phyloP scores from a whole-genome alignment of 2,113 vertebrate species.

The Phrynosoma blainvillii region DNA sequence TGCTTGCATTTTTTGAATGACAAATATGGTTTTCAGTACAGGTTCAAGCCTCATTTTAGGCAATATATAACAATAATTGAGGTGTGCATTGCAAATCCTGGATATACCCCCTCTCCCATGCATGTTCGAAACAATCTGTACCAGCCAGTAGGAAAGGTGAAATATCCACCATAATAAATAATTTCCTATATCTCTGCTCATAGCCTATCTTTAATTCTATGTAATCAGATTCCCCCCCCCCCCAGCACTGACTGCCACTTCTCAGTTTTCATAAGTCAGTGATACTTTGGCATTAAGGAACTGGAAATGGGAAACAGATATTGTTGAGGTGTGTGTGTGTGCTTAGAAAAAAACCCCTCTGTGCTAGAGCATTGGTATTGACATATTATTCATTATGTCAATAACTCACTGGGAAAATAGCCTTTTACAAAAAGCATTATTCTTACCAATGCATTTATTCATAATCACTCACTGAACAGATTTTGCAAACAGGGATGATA shows the following conservation, averaged over 20 bases:
- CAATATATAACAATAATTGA: too few relatives aligned
- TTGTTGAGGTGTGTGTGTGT: not conserved
- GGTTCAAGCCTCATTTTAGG: too few relatives aligned
- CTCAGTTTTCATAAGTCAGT: conserved; percentile 27
- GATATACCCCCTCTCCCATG: too few relatives aligned
- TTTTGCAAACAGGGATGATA: conserved; percentile 21
- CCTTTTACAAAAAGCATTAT: conserved; percentile 21
- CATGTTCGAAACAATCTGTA: not conserved
- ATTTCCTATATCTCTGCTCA: not conserved
- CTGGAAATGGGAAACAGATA: conserved; percentile 18
- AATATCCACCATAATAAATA: not conserved
- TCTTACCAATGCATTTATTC: not conserved
- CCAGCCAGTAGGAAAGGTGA: too few relatives aligned
- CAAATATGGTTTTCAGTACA: too few relatives aligned
- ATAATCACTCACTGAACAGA: not conserved
- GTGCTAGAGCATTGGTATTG: not conserved
- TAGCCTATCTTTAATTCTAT: not conserved
- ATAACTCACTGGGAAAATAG: conserved; percentile 23
- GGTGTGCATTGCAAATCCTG: not conserved
- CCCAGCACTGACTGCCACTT: conserved; percentile 27
- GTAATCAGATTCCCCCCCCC: conserved; percentile 12
- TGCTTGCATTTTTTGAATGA: too few relatives aligned
- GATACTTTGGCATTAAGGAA: conserved; percentile 25
- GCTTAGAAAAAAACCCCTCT: not conserved
- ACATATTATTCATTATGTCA: not conserved